phyloP scores from a whole-genome alignment of 2,113 vertebrate genomes.

The Tiliqua scincoides region DNA sequence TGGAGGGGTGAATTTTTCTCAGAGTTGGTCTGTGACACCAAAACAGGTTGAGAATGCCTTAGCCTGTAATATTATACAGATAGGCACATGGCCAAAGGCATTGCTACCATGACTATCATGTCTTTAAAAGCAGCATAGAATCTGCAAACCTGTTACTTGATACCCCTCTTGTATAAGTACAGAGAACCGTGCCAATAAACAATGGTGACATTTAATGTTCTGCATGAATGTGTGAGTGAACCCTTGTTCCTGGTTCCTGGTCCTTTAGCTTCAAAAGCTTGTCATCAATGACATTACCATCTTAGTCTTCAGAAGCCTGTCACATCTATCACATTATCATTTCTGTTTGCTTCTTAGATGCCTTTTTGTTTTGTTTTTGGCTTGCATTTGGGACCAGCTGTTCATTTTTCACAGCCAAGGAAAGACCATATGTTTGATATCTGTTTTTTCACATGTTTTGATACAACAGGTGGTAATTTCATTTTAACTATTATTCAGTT shows the following conservation, averaged over 20 bases:
- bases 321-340: conserved; percentile 7
- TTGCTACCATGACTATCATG: not conserved
- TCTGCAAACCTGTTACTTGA: not conserved
- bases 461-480: conserved; percentile 38
- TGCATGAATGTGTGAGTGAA: accelerated
- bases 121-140: not conserved
- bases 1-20: no score
- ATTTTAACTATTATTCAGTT: conserved; percentile 52
- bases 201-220: not conserved
- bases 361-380: conserved; percentile 22
- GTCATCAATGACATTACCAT: conserved; percentile 32
- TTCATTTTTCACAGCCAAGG: conserved; percentile 42
- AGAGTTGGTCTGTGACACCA: no score
- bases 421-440: conserved; percentile 32
- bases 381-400: conserved; percentile 29
- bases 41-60: no score
- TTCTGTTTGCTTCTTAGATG: conserved; percentile 29
- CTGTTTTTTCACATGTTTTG: not conserved
- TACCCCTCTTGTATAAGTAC: not conserved
- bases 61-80: not conserved
- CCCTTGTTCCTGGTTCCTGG: not conserved
- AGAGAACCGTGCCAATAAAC: not conserved
- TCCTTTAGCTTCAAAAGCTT: not conserved
- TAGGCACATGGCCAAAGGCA: not conserved
- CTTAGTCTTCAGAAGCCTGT: conserved; percentile 39